These are phyloP conservation scores for Mythimna impura DNA, from an alignment of 2,888 invertebrate species.

Conservation along the genomic window DNA sequence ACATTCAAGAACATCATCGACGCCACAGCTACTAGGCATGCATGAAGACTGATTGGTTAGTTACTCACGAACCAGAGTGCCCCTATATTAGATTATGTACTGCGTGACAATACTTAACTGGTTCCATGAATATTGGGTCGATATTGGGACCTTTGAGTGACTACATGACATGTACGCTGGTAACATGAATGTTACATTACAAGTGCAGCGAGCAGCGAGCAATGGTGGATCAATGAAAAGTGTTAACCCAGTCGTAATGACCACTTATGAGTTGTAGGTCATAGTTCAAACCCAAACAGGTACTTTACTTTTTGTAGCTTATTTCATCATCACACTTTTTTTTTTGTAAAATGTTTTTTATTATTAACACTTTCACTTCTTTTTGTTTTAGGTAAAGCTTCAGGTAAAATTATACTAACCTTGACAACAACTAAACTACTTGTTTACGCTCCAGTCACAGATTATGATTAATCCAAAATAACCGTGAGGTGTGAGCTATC, in stretches of 20 bases:
- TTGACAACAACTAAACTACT: background rate
- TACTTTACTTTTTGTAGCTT: no score
- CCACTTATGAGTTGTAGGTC: no score
- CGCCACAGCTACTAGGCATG: constrained; percentile 11
- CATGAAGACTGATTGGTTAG: constrained; percentile 15
- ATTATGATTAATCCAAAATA: no score
- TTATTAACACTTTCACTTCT: background rate
- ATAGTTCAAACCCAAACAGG: no score
- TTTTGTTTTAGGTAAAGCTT: background rate
- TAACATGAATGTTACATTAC: background rate
- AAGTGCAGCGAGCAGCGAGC: background rate
- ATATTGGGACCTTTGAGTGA: constrained; percentile 7
- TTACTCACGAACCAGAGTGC: constrained; percentile 16
- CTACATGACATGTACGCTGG: background rate
- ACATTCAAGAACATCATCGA: background rate
- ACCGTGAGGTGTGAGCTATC: no score
- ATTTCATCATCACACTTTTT: no score
- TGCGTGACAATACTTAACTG: constrained; percentile 1
- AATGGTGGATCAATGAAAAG: no score
- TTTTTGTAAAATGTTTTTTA: no score
- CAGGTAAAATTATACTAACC: background rate
- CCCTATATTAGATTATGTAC: constrained; percentile 21
- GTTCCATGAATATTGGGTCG: constrained; percentile 1
- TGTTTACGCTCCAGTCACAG: no score
- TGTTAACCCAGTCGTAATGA: no score